Evolutionary conservation across 37 sponge, comb jelly and placozoan genomes (phyloP).

Genomic region (Spongilla lacustris): DNA sequence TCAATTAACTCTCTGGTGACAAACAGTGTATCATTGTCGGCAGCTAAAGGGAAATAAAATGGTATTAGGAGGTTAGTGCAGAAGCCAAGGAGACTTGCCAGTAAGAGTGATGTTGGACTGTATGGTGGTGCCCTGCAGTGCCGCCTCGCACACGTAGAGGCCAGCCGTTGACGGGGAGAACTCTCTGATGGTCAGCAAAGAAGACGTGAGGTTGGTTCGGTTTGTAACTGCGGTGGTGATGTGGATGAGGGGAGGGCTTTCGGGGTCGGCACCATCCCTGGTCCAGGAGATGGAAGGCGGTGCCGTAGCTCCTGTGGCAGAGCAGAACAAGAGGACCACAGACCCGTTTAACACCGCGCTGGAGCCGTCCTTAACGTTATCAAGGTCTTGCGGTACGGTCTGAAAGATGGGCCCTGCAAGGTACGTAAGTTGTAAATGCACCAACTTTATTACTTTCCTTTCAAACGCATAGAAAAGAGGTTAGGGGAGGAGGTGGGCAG

Average conservation of each 20-base stretch:
- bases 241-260: slow-evolving; percentile 33
- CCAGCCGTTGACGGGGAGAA: slow-evolving; percentile 23
- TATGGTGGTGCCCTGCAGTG: slow-evolving; percentile 14
- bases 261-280: neutral
- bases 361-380: neutral
- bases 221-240: slow-evolving; percentile 1
- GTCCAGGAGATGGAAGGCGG: slow-evolving; percentile 24
- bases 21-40: neutral
- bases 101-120: neutral
- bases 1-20: neutral
- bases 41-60: neutral
- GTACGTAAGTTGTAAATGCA: no score
- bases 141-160: slow-evolving; percentile 24
- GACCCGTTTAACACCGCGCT: slow-evolving; percentile 33
- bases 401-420: slow-evolving; percentile 12
- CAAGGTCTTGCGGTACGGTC: slow-evolving; percentile 14
- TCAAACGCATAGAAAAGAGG: no score
- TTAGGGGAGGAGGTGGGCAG: no score
- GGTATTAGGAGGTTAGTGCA: neutral
- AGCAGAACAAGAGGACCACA: slow-evolving; percentile 32
- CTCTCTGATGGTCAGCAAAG: slow-evolving; percentile 24
- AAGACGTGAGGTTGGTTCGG: neutral
- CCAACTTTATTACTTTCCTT: no score
- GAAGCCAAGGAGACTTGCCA: neutral
- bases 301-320: neutral